Base-by-base conservation (phyloP, 37 sponge, comb jelly and placozoan genomes). In the Mnemiopsis leidyi region DNA sequence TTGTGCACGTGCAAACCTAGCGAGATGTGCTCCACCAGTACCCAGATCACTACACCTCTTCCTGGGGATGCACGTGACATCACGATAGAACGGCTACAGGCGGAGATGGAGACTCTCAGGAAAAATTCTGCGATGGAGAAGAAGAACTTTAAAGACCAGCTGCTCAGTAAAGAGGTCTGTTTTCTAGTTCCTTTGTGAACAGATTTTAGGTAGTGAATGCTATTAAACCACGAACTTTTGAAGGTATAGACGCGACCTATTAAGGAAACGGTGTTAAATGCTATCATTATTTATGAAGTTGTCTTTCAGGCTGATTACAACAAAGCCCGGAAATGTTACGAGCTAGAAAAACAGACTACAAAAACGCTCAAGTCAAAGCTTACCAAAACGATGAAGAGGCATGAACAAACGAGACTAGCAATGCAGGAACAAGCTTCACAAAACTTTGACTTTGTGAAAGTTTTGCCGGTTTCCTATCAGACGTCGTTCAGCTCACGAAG, bases 271-370 rank as follows among this genome's bases (percentile, higher is more conserved):
- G n/a, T n/a, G n/a, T n/a, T n/a, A n/a, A n/a, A n/a, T n/a, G n/a
- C n/a, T n/a, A n/a, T n/a, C n/a, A n/a, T n/a, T n/a, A n/a, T n/a
- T n/a, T n/a, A n/a, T n/a, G n/a, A n/a, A n/a, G n/a, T n/a, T n/a
- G n/a, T n/a, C n/a, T 77, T 77, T 28, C 79, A 77, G 79, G 79
- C 79, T 34, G 79, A 77, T 13, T 77, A 7, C 79, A 9, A 16
- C 32, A 9, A 77, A 77, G 36, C 79, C 9, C 30, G 35, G 35
- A 34, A 32, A 34, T 34, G 32, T 31, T 77, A 77, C 79, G 36
- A 77, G 32, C 1, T 77, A 18, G 79, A 34, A 34, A 77, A 77
- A 36, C 79, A 32, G 36, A 32, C 79, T 0, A 77, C 2, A 2
- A 34, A 26, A 32, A 5, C 1, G 0, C 35, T 77, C 32, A 77